phyloP scores from a whole-genome alignment of 1,140 invertebrate genomes.

The Trichogramma pretiosum region DNA sequence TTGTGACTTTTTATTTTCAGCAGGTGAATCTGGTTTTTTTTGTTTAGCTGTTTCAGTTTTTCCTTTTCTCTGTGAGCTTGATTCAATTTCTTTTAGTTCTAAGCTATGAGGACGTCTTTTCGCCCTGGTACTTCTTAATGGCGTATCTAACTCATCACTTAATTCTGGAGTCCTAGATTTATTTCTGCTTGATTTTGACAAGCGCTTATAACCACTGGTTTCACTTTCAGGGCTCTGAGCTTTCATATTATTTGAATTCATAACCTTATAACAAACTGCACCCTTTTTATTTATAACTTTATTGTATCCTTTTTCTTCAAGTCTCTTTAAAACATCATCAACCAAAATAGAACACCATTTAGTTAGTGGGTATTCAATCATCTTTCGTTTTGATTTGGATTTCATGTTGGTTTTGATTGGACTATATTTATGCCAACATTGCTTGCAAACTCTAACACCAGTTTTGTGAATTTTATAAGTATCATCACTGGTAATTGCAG shows the following conservation, averaged over 20 bases:
- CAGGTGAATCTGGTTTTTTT: not conserved
- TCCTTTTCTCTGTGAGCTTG: not conserved
- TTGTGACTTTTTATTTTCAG: not conserved
- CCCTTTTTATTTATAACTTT: conserved; percentile 24
- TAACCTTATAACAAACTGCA: conserved; percentile 23
- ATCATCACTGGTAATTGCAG: conserved; percentile 16
- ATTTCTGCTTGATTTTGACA: too few species aligned
- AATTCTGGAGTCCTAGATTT: too few species aligned
- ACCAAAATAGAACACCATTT: conserved; percentile 34
- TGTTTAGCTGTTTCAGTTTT: conserved; percentile 1
- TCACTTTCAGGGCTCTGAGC: not conserved
- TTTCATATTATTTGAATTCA: not conserved
- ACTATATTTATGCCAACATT: conserved; percentile 26
- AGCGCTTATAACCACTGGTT: too few species aligned
- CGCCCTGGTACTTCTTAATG: too few species aligned
- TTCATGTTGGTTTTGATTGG: conserved; percentile 12
- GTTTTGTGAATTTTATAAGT: conserved; percentile 32
- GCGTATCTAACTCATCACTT: too few species aligned
- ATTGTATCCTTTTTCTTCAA: conserved; percentile 17
- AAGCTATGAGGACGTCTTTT: not conserved
- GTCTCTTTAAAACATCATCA: conserved; percentile 28
- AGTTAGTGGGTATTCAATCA: conserved; percentile 16
- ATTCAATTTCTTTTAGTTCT: conserved; percentile 2
- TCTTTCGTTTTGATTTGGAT: conserved; percentile 12
- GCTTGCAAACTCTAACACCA: conserved; percentile 30